Evolutionary conservation across 2,797 vertebrate genomes (phyloP).

Genomic region (Crenichthys baileyi): DNA sequence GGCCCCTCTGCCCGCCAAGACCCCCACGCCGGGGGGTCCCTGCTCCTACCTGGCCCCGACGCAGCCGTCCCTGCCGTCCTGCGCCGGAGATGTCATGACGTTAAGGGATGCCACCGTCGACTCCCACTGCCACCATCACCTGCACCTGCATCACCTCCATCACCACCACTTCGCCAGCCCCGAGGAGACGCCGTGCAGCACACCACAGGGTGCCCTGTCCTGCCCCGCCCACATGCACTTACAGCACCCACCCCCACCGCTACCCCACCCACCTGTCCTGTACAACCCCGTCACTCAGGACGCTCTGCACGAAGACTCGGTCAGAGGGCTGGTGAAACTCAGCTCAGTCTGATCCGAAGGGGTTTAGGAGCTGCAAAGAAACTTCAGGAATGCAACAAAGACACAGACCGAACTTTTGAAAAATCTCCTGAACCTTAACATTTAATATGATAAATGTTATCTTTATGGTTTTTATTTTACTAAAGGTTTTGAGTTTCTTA

Average conservation of each 20-base stretch:
- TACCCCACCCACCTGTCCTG: slow-evolving; percentile 33
- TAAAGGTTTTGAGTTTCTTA: background rate
- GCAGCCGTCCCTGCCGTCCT: slow-evolving; percentile 86
- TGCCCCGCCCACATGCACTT: slow-evolving; percentile 55
- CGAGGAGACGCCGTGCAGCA: slow-evolving; percentile 86
- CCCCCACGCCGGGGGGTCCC: slow-evolving; percentile 81
- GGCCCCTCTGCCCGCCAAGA: slow-evolving; percentile 84
- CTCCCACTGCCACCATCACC: slow-evolving; percentile 72
- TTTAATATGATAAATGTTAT: no score
- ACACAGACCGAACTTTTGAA: no score
- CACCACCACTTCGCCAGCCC: slow-evolving; percentile 86
- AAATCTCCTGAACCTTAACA: no score
- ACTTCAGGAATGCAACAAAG: background rate
- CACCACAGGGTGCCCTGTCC: slow-evolving; percentile 72
- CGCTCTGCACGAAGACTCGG: slow-evolving; percentile 92
- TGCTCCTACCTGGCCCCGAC: slow-evolving; percentile 86
- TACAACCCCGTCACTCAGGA: slow-evolving; percentile 90
- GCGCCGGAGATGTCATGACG: slow-evolving; percentile 69
- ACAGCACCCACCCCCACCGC: slow-evolving; percentile 5
- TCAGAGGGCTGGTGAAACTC: slow-evolving; percentile 92
- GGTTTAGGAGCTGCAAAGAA: background rate
- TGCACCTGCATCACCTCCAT: slow-evolving; percentile 47
- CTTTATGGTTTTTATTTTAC: background rate
- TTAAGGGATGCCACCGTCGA: slow-evolving; percentile 76
- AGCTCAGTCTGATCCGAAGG: slow-evolving; percentile 87